Percentiles rank a stretch among this genome's conserved stretches.
These are phyloP conservation scores for Hyposmocoma kahamanoa DNA, from an alignment of 1,140 invertebrate genomes.

Conservation along the genomic window DNA sequence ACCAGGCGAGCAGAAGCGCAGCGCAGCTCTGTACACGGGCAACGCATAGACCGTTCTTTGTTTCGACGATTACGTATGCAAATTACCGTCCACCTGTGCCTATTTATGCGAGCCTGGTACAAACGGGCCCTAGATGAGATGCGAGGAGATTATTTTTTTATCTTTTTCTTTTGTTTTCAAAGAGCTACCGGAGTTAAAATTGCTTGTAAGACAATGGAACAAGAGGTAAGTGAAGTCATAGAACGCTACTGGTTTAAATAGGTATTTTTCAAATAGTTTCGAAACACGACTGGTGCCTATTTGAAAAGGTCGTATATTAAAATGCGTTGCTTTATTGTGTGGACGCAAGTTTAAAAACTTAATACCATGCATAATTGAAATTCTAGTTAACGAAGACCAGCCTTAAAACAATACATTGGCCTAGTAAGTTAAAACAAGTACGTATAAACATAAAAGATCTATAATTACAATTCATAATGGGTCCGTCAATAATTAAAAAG, in stretches of 20 bases:
- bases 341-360: too few relatives aligned
- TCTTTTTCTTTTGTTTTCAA: conserved; percentile 16
- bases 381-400: too few relatives aligned
- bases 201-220: conserved; percentile 14
- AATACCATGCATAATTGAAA: too few relatives aligned
- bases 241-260: too few relatives aligned
- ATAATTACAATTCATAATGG: too few relatives aligned
- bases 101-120: conserved; percentile 48
- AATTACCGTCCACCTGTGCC: conserved; percentile 61
- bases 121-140: conserved; percentile 55
- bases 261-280: too few relatives aligned
- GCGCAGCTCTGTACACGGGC: conserved; percentile 4
- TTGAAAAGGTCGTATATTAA: too few relatives aligned
- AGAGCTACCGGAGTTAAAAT: conserved; percentile 13
- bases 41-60: conserved; percentile 43
- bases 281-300: too few relatives aligned
- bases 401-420: too few relatives aligned
- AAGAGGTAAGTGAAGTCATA: conserved; percentile 3
- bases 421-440: too few relatives aligned
- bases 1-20: conserved; percentile 4
- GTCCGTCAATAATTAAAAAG: background rate
- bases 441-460: too few relatives aligned
- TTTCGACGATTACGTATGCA: conserved; percentile 57
- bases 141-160: conserved; percentile 39
- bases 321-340: too few relatives aligned